Percentiles rank a stretch among this genome's conserved stretches.
phyloP scores from a whole-genome alignment of 2,113 vertebrate species.

The Gnathonemus echidnorhynchus region DNA sequence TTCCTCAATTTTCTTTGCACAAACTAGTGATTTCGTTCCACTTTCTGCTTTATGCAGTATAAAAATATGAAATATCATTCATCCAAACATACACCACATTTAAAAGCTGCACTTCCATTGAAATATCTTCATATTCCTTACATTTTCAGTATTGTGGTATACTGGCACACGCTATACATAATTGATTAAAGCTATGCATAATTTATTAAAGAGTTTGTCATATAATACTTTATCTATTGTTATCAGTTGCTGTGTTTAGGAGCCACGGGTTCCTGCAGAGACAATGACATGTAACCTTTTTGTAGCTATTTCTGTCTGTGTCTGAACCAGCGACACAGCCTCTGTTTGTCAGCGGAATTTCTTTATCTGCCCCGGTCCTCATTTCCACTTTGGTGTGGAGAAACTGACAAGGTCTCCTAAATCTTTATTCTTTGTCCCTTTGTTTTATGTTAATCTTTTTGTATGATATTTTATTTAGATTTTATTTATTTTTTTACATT shows the following conservation, averaged over 20 bases:
- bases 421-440: neutral
- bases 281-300: neutral
- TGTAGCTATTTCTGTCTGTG: neutral
- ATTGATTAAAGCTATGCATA: neutral
- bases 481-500: neutral
- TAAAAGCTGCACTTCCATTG: neutral
- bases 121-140: neutral
- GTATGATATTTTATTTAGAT: neutral
- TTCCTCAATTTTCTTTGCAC: neutral
- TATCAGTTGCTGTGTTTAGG: neutral
- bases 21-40: neutral
- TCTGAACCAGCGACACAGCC: neutral
- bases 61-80: neutral
- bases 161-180: neutral
- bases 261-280: neutral
- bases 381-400: neutral
- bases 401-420: neutral
- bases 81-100: too few relatives aligned
- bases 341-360: neutral
- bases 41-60: neutral
- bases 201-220: constrained; percentile 1
- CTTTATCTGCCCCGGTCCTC: neutral
- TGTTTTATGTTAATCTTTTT: neutral
- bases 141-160: neutral
- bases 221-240: neutral